phyloP scores from a whole-genome alignment of 2,113 vertebrate genomes.

The Steatornis caripensis region DNA sequence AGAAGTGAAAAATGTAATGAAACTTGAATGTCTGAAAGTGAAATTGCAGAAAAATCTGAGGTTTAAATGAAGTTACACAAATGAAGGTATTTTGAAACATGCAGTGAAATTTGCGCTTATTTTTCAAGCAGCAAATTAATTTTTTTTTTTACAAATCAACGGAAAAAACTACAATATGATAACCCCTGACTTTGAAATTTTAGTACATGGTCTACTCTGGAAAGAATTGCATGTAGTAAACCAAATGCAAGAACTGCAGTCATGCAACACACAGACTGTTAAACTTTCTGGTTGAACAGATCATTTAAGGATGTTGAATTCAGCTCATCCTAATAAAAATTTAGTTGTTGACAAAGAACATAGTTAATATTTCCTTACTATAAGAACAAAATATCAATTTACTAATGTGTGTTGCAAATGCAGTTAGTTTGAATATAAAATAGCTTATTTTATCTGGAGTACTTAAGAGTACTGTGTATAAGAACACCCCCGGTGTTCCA shows the following conservation, averaged over 20 bases:
- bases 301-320: background rate
- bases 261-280: background rate
- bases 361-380: background rate
- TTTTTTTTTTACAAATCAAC: background rate
- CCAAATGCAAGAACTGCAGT: background rate
- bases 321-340: background rate
- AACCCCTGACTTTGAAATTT: background rate
- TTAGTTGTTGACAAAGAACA: background rate
- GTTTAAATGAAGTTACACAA: background rate
- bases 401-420: background rate
- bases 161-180: background rate
- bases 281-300: background rate
- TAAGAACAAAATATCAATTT: background rate
- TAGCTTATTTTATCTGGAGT: background rate
- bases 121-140: background rate
- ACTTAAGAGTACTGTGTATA: background rate
- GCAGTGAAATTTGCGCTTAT: background rate
- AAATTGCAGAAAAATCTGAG: slow-evolving; percentile 1
- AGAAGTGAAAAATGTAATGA: background rate
- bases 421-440: background rate
- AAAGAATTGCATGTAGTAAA: background rate
- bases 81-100: background rate
- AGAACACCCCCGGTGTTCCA: background rate
- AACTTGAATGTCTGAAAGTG: background rate
- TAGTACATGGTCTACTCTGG: background rate